Base-by-base conservation (phyloP, 2,113 vertebrate genomes). In the Atlantisia rogersi region DNA sequence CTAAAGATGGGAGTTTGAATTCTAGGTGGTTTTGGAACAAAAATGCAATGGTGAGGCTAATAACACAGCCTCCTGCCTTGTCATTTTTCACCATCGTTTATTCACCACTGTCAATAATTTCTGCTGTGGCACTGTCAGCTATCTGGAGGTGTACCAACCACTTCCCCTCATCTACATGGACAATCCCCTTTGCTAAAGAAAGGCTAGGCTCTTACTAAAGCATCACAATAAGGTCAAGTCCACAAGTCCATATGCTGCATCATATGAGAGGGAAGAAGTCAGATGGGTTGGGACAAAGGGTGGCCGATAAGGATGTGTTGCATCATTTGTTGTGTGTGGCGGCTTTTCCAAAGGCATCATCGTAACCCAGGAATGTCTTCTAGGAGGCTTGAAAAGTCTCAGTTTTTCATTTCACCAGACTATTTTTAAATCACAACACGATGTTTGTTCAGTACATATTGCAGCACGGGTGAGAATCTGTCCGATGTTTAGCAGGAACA, bases 401-500 rank as follows among this genome's bases (percentile, higher is more conserved):
- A 15, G 35, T 32, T 94, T 90, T 94, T 89, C 15, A 77, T 91
- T 94, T 94, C 32, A 65, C 14, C 40, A 35, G 73, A 69, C 92
- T 91, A 65, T 94, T 94, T 93, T 97, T 85, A 85, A 91, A 90
- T 94, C 92, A 59, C 2, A 1, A 62, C 70, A 62, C 74, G 55
- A 16, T 96, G 59, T 94, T 96, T 96, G 74, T 85, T 96, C 92
- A 80, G 91, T 76, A 92, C 78, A 92, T 87, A 96, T 69, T 92
- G 84, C 74, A 21, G 91, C 62, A 32, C 11, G 92, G 90, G 46
- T 86, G 90, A 84, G 92, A 93, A 92, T 96, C 82, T 94, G 59
- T 82, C 86, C 59, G 26, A 4, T 91, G 91, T 97, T 96, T 97
- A 91, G 82, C 80, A 92, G 95, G 95, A 97, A 94, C 94, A 95